Percentiles rank a stretch among this genome's conserved stretches.
Evolutionary conservation across 2,797 vertebrate genomes (phyloP).

Genomic region (Pseudomugil tenellus): DNA sequence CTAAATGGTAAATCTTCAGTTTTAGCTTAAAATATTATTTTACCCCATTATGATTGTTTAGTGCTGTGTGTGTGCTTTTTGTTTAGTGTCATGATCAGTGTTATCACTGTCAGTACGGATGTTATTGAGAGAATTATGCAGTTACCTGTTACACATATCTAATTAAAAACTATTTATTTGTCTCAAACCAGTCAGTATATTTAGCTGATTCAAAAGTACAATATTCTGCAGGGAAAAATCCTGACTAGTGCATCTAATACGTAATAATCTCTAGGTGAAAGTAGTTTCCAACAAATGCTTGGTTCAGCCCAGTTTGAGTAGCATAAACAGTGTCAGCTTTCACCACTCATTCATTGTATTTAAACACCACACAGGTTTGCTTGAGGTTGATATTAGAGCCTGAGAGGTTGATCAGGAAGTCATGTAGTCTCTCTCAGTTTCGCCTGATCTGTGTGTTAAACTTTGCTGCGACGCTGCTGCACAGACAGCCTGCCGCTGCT

Average conservation of each 20-base stretch:
- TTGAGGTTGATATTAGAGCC: slow-evolving; percentile 7
- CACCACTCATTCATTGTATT: background rate
- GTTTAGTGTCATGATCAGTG: too few species aligned
- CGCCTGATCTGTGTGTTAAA: slow-evolving; percentile 53
- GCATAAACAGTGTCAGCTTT: too few species aligned
- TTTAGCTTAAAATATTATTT: too few species aligned
- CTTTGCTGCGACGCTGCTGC: slow-evolving; percentile 32
- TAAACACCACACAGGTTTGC: background rate
- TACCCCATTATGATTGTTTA: too few species aligned
- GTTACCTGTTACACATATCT: too few species aligned
- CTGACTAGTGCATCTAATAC: background rate
- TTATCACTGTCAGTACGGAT: too few species aligned
- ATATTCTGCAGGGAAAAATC: slow-evolving; percentile 8
- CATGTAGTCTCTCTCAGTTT: slow-evolving; percentile 36
- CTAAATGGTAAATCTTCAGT: too few species aligned
- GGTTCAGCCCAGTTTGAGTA: background rate
- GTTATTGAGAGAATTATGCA: too few species aligned
- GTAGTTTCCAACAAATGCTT: slow-evolving; percentile 3
- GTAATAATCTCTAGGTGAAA: slow-evolving; percentile 15
- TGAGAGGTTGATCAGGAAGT: slow-evolving; percentile 21
- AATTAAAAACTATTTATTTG: background rate
- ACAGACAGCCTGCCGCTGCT: slow-evolving; percentile 48
- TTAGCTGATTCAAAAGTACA: background rate
- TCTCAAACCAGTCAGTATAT: too few species aligned
- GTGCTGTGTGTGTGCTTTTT: too few species aligned